phyloP scores from a whole-genome alignment of 2,113 vertebrate genomes.

The Rallus limicola region DNA sequence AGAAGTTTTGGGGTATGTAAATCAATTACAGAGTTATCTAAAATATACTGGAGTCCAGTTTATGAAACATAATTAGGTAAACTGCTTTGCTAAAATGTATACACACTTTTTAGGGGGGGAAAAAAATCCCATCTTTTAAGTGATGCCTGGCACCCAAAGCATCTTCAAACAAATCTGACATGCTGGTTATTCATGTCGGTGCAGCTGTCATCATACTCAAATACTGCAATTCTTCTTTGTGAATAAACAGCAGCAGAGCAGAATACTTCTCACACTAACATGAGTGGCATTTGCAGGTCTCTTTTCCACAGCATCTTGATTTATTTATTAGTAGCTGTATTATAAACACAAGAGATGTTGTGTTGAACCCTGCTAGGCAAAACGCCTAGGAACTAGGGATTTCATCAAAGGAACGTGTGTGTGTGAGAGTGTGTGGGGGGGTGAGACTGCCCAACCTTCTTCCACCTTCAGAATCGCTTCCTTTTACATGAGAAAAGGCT shows the following conservation, averaged over 20 bases:
- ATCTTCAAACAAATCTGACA: background rate
- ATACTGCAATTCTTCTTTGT: background rate
- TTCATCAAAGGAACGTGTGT: background rate
- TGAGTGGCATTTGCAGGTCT: background rate
- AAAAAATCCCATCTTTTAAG: background rate
- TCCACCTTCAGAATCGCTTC: background rate
- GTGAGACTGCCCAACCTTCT: background rate
- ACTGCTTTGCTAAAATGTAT: background rate
- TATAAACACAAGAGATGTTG: background rate
- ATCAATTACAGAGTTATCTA: background rate
- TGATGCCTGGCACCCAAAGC: background rate
- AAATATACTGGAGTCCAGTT: background rate
- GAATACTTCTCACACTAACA: background rate
- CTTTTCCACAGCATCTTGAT: background rate
- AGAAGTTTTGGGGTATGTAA: background rate
- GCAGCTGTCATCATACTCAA: background rate
- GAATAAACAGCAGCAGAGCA: background rate
- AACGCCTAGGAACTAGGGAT: background rate
- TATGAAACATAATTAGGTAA: background rate
- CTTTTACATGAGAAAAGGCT: background rate
- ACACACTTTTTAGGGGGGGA: background rate
- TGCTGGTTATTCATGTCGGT: background rate
- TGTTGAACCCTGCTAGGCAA: background rate
- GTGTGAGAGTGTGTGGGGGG: accelerated
- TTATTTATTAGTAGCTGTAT: background rate